Evolutionary conservation across 1,140 invertebrate genomes (phyloP).

Genomic region (Sinella curviseta): DNA sequence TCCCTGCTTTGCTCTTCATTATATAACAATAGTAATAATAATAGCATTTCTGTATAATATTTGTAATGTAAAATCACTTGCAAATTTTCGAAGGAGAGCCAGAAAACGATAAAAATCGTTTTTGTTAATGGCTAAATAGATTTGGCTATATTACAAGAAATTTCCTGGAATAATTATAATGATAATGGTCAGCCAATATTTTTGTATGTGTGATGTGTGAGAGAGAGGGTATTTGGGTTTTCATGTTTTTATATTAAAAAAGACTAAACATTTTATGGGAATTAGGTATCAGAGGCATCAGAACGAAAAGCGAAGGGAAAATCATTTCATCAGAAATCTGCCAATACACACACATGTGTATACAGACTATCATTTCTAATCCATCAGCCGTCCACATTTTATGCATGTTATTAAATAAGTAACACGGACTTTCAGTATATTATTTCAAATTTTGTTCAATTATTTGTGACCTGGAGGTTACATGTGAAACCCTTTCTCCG

Average conservation of each 20-base stretch:
- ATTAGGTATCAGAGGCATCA: not conserved
- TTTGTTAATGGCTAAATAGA: not conserved
- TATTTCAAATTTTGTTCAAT: no score
- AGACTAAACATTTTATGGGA: no score
- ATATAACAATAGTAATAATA: no score
- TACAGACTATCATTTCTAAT: not conserved
- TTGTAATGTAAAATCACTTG: no score
- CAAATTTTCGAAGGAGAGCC: no score
- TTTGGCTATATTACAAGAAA: not conserved
- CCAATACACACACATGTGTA: not conserved
- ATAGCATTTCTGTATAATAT: no score
- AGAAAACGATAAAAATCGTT: not conserved
- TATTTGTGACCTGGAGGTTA: not conserved
- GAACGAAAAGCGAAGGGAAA: no score
- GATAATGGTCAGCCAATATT: not conserved
- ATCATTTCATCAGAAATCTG: slow-evolving; percentile 18
- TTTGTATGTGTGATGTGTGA: not conserved
- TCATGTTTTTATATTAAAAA: no score
- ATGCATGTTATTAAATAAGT: not conserved
- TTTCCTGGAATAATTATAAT: slow-evolving; percentile 12
- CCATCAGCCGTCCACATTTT: not conserved
- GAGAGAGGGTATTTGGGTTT: not conserved
- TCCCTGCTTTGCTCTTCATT: not conserved
- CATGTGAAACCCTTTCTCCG: not conserved
- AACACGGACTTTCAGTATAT: no score